These are phyloP conservation scores for Drosophila teissieri DNA, from an alignment of 1,140 invertebrate genomes.

Conservation along the genomic window DNA sequence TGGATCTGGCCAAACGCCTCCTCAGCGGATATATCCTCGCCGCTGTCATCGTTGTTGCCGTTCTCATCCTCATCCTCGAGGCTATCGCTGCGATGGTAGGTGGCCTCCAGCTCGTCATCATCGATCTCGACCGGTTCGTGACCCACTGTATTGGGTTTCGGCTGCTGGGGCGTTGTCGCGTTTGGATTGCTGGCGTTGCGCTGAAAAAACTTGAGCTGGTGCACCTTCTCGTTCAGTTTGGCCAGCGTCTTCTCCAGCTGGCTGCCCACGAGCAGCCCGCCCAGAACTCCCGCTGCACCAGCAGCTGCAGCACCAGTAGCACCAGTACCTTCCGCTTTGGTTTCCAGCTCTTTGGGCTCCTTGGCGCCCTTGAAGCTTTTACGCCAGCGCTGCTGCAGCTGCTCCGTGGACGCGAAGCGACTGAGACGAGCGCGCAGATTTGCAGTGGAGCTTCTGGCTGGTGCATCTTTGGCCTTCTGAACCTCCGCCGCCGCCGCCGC, in stretches of 20 bases:
- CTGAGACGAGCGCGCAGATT: conserved; percentile 46
- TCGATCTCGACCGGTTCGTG: conserved; percentile 70
- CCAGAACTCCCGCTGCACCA: conserved; percentile 4
- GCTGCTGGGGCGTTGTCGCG: not conserved
- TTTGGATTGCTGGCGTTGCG: conserved; percentile 14
- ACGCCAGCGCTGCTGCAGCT: conserved; percentile 64
- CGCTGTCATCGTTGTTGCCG: conserved; percentile 38
- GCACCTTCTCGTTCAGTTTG: conserved; percentile 73
- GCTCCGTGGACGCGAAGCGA: conserved; percentile 56
- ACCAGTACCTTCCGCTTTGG: no score
- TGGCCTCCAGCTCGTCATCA: conserved; percentile 65
- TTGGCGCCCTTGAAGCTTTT: conserved; percentile 51
- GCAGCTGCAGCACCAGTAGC: not conserved
- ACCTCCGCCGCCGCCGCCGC: not conserved
- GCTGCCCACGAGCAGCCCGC: conserved; percentile 15
- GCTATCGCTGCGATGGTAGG: conserved; percentile 71
- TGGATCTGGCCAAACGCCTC: conserved; percentile 49
- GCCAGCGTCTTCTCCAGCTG: conserved; percentile 63
- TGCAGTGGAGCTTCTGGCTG: not conserved
- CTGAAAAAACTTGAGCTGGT: conserved; percentile 74
- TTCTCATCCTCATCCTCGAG: conserved; percentile 28
- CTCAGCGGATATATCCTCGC: conserved; percentile 47
- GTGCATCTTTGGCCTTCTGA: not conserved
- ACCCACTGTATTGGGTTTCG: conserved; percentile 65
- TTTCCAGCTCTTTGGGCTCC: not conserved